Conservation (phyloP, 2,113 vertebrate species). For the Capricornis sumatraensis region DNA sequence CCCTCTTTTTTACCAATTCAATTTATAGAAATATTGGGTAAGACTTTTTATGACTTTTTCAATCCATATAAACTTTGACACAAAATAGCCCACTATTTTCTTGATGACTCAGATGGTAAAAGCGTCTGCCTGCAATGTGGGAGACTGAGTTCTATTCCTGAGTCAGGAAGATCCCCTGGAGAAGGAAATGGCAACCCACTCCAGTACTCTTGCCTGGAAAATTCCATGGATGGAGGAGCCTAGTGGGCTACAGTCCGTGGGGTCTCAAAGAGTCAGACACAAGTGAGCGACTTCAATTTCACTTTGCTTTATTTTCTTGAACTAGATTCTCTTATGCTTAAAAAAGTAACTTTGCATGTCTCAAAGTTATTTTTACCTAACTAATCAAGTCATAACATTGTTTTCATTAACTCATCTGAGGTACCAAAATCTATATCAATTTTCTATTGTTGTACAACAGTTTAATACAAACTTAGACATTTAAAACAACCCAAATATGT, state of each 20-base stretch:
- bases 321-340: not conserved
- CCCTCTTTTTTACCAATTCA: not conserved
- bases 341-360: not conserved
- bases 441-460: not conserved
- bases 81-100: not conserved
- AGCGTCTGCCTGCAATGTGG: rapidly evolving
- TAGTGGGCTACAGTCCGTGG: not conserved
- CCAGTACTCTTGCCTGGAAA: not conserved
- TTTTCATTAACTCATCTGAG: not conserved
- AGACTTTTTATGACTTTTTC: not conserved
- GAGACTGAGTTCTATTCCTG: not conserved
- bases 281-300: not conserved
- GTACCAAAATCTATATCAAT: not conserved
- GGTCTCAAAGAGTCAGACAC: not conserved
- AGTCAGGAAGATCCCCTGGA: not conserved
- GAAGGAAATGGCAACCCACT: not conserved
- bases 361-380: not conserved
- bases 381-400: not conserved
- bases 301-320: not conserved
- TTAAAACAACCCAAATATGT: not conserved
- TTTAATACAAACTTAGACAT: not conserved
- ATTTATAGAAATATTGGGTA: not conserved
- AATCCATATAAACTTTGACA: not conserved
- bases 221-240: not conserved
- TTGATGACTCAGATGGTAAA: not conserved